Conservation (phyloP, 2,113 vertebrate genomes). For the Cyanoderma ruficeps region DNA sequence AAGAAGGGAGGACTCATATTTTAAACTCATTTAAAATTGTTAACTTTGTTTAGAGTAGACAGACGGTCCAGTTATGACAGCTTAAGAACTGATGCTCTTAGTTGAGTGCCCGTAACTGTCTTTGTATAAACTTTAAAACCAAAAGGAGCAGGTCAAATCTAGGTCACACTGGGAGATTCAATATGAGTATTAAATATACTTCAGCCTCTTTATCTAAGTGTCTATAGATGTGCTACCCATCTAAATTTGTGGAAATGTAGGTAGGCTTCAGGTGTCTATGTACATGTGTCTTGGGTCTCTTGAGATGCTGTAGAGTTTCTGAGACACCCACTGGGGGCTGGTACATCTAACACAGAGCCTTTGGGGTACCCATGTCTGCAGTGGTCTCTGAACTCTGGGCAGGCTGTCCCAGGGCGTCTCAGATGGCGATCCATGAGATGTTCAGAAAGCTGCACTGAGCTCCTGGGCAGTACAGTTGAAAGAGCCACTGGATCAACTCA, state of each 20-base stretch:
- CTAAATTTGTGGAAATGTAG: neutral
- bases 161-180: neutral
- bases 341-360: neutral
- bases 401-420: neutral
- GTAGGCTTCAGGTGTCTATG: neutral
- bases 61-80: neutral
- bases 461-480: neutral
- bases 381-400: neutral
- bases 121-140: neutral
- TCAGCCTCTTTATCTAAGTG: neutral
- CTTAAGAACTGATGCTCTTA: neutral
- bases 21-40: neutral
- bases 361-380: neutral
- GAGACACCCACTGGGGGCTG: neutral
- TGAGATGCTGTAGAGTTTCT: neutral
- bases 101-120: neutral
- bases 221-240: neutral
- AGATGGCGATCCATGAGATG: rapidly evolving
- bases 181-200: neutral
- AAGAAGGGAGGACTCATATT: neutral
- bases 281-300: neutral
- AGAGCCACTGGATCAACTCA: neutral
- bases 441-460: neutral
- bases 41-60: neutral
- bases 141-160: neutral